These are phyloP conservation scores for Tamias sibiricus DNA, from an alignment of 2,113 vertebrate species.

Conservation along the genomic window DNA sequence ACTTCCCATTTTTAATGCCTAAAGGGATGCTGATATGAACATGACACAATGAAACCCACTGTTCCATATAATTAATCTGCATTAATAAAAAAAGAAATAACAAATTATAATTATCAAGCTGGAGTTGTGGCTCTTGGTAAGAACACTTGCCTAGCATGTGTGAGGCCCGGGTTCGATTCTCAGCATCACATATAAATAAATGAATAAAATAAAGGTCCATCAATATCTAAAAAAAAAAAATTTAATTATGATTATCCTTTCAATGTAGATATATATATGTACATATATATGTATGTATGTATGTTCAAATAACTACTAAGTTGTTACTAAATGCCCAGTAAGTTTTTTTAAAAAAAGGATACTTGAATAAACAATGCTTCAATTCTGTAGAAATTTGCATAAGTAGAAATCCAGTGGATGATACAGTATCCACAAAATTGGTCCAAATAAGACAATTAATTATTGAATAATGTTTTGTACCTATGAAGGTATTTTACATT, in stretches of 20 bases:
- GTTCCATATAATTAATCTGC: not conserved
- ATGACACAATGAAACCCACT: not conserved
- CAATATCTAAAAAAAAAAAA: too few species aligned
- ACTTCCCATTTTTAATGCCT: conserved; percentile 8
- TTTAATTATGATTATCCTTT: not conserved
- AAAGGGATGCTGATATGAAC: not conserved
- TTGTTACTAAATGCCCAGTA: not conserved
- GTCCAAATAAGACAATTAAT: not conserved
- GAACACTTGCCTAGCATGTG: too few species aligned
- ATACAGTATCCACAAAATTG: not conserved
- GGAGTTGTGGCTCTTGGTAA: too few species aligned
- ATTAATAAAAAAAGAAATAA: not conserved
- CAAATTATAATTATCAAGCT: too few species aligned
- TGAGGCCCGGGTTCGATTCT: too few species aligned
- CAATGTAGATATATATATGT: not conserved
- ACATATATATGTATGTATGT: too few species aligned
- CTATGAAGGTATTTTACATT: not conserved
- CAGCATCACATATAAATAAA: too few species aligned
- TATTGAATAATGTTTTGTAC: not conserved
- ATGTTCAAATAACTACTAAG: not conserved
- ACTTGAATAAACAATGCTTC: not conserved
- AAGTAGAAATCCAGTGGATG: not conserved
- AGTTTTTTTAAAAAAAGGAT: not conserved
- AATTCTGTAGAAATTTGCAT: not conserved
- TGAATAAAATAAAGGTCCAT: too few species aligned